Base-by-base conservation (phyloP, 2,888 invertebrate species). In the Synanthedon andrenaeformis region DNA sequence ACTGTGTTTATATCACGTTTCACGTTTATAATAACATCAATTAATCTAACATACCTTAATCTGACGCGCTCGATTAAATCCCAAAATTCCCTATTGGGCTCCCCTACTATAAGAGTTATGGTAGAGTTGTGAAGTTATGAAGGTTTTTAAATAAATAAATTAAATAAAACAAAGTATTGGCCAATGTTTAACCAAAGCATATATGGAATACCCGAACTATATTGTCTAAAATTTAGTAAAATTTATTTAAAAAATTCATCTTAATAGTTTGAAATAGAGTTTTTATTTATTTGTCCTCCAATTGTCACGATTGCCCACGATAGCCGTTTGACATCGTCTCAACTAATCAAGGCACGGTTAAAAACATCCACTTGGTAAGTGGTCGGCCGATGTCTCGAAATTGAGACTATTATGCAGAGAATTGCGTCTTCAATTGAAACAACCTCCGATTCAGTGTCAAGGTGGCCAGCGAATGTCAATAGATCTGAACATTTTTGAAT, bases 401-500 rank as follows among this genome's bases (percentile, higher is more conserved):
- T 63, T 65, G 62, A 66, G 64, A 70, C 66, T 69, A 66, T 70
- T 67, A 66, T 65, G 42, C 45, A 66, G 59, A 65, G 73, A 74
- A 74, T 73, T 64, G 74, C 74, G 68, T 70, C 69, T 68, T 62
- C 76, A 79, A 76, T 76, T 75, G 69, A 58, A 61, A 57, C 66
- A 60, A 80, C 83, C 83, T 87, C 86, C 86, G 85, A 85, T 86
- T 82, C 69, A 62, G 73, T 80, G 82, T 79, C 86, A 86, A 84
- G 84, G 85, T 73, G 78, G 59, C 56, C 60, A 58, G 61, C 56
- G 59, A 59, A 70, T 69, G 79, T 79, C 76, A 82, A 81, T 45
- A 45, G 14, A 45, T 45, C 14, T 45, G 45, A 45, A 45, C 45
- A 13, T 45, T 13, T 45, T 45, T 45, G 6, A 45, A 45, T 45